A percentile compares a stretch with the other conserved stretches of the same genome.
Evolutionary conservation across 2,797 vertebrate genomes (phyloP).

Genomic region (Buceros bicornis): DNA sequence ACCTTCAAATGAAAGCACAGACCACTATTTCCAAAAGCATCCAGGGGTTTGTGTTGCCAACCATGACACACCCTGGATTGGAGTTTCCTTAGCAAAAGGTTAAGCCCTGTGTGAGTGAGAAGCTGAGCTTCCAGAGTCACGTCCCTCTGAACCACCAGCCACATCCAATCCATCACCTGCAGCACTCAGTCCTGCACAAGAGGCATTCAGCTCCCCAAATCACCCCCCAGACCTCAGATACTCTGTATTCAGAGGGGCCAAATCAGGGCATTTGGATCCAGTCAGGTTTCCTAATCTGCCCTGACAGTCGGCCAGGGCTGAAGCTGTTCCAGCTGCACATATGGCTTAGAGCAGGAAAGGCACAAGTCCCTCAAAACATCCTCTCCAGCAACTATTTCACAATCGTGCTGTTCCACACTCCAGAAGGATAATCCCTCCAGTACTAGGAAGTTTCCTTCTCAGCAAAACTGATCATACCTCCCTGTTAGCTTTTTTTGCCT

Average conservation of each 20-base stretch:
- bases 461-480: not conserved
- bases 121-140: not conserved
- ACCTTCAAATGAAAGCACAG: not conserved
- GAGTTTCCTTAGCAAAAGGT: not conserved
- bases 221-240: fast-evolving
- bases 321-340: conserved; percentile 4
- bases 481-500: not conserved
- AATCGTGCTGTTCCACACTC: not conserved
- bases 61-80: not conserved
- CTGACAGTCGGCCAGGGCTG: conserved; percentile 26
- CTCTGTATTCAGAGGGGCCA: not conserved
- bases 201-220: not conserved
- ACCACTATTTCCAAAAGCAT: not conserved
- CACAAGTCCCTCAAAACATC: not conserved
- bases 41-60: not conserved
- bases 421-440: not conserved
- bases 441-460: not conserved
- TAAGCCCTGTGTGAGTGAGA: not conserved
- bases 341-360: not conserved
- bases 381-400: not conserved
- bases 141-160: not conserved
- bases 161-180: not conserved
- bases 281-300: not conserved
- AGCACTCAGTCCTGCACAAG: not conserved
- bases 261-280: not conserved